phyloP scores from a whole-genome alignment of 2,888 invertebrate species.

The Platycheirus albimanus region DNA sequence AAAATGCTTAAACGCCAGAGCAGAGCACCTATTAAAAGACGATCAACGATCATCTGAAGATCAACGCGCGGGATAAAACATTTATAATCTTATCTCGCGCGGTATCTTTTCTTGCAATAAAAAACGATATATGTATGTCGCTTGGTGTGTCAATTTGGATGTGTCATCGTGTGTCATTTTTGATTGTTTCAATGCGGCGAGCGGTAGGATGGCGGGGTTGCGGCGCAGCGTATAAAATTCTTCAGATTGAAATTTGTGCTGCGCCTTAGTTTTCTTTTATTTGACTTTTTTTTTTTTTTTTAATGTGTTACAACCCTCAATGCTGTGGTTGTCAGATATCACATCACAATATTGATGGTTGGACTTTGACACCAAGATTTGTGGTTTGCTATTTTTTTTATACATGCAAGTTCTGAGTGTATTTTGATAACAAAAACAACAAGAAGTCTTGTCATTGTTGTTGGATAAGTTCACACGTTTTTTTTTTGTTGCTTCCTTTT shows the following conservation, averaged over 20 bases:
- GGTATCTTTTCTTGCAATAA: conserved; percentile 48
- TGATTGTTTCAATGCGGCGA: not conserved
- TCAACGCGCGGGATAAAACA: conserved; percentile 32
- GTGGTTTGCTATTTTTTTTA: not conserved
- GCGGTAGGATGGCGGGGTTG: not conserved
- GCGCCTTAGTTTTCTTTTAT: not conserved
- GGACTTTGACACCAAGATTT: conserved; percentile 1
- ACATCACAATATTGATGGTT: not conserved
- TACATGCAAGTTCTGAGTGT: conserved; percentile 31
- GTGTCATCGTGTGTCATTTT: conserved; percentile 43
- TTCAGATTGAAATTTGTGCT: conserved; percentile 4
- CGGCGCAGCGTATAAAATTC: not conserved
- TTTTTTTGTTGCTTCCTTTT: too few species aligned
- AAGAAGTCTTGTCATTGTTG: not conserved
- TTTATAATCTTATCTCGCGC: conserved; percentile 24
- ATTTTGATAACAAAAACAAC: conserved; percentile 34
- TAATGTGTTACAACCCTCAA: conserved; percentile 13
- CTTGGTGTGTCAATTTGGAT: conserved; percentile 52
- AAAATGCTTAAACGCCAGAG: conserved; percentile 28
- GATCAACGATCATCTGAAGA: conserved; percentile 57
- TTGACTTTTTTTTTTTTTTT: not conserved
- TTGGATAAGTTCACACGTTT: conserved; percentile 15
- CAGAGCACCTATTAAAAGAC: conserved; percentile 38
- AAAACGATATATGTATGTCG: conserved; percentile 9
- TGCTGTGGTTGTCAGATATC: not conserved